Evolutionary conservation across 2,888 invertebrate species (phyloP).

Genomic region (Germaria angustata): DNA sequence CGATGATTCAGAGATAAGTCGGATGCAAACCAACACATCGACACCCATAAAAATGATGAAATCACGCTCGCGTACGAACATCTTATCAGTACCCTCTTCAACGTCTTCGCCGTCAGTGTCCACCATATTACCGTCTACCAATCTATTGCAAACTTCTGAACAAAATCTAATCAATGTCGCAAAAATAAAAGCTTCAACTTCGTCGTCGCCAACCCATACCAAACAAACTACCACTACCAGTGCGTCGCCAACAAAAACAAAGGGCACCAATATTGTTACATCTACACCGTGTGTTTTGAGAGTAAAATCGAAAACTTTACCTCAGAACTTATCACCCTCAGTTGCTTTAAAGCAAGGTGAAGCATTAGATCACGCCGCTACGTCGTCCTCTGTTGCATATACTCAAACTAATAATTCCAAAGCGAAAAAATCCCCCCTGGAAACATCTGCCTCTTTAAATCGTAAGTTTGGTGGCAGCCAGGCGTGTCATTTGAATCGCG

Average conservation of each 20-base stretch:
- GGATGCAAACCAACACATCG: slow-evolving; percentile 80
- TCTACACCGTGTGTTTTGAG: slow-evolving; percentile 72
- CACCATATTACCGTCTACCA: slow-evolving; percentile 12
- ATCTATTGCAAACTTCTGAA: slow-evolving; percentile 62
- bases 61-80: slow-evolving; percentile 79
- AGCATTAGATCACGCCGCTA: slow-evolving; percentile 70
- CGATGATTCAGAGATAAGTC: slow-evolving; percentile 81
- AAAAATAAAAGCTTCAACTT: slow-evolving; percentile 57
- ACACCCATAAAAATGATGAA: slow-evolving; percentile 80
- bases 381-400: background rate
- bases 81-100: slow-evolving; percentile 81
- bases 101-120: slow-evolving; percentile 45
- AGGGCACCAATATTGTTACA: slow-evolving; percentile 42
- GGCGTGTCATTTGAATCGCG: slow-evolving; percentile 69
- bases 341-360: slow-evolving; percentile 75
- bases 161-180: slow-evolving; percentile 72
- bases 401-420: background rate
- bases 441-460: slow-evolving; percentile 50
- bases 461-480: slow-evolving; percentile 72
- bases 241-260: background rate
- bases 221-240: slow-evolving; percentile 67
- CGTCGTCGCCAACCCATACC: slow-evolving; percentile 46
- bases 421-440: slow-evolving; percentile 54
- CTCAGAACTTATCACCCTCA: slow-evolving; percentile 82
- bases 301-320: slow-evolving; percentile 84